Evolutionary conservation across 1,140 invertebrate genomes (phyloP), one percentile per base, ranked within the genome.

Genomic region (Phenacoccus solenopsis): DNA sequence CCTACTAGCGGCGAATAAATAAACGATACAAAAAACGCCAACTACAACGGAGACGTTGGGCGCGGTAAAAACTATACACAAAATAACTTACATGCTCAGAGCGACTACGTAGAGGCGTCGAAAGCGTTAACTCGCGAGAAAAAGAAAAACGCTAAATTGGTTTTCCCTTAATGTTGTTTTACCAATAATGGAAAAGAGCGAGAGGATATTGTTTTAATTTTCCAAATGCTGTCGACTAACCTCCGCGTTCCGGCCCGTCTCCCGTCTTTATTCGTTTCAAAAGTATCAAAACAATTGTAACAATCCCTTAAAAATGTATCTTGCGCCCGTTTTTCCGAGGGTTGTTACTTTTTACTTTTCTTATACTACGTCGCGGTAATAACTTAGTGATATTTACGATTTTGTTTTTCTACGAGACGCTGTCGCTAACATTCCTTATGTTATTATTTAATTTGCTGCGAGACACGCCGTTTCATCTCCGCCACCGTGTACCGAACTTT

Each of bases 331-430:
- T 49, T 49, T 49, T 49, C 38, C 38, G 38, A 49, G 38, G 38
- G 38, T 49, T 49, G 38, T 49, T 49, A 49, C 38, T 49, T 49
- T 49, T 49, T 49, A 49, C 38, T 49, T 49, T 49, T 49, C 38
- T 49, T 49, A n/a, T n/a, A n/a, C n/a, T n/a, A 49, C 38, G 38
- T 49, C 38, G 38, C 38, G 59, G 59, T 64, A 64, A 64, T 64
- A 64, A 64, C 59, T 64, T 64, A 64, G 59, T 27, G 59, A 64
- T 64, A 64, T 64, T 64, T 64, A 64, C 59, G 59, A 64, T 64
- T 64, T 64, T 64, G 59, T 64, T 64, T 25, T 64, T 64, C 25
- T 27, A n/a, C 59, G 59, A 64, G 59, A 64, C 59, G 25, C 25
- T 64, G 59, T 64, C 59, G 59, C 59, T 64, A 64, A 27, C 59